Base-by-base conservation (phyloP, 1,140 invertebrate genomes). In the Zophobas atratus region DNA sequence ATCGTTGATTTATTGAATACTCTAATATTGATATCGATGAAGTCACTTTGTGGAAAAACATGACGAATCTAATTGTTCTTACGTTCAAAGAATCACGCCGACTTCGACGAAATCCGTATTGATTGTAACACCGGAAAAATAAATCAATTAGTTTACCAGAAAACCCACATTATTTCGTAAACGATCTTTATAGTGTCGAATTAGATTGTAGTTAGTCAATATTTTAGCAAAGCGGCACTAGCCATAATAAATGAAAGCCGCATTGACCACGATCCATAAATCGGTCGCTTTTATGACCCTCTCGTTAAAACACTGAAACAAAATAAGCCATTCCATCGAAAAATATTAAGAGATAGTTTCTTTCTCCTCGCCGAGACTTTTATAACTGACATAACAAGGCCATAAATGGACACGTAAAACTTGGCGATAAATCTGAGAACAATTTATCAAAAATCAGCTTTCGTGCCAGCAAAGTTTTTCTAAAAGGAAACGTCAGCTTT, bases 341-440 rank as follows among this genome's bases (percentile, higher is more conserved):
- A 33, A 2, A 35, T 57, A 57, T 34, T 35, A 46, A 46, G 43
- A 46, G 55, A 57, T 57, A 57, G 5, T 57, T 1, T 57, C 1
- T 33, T 57, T 57, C 34, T 35, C 55, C 5, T 34, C 20, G 55
- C 1, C 55, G 43, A 57, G 20, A 57, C 34, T 57, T 57, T 57
- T 33, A 57, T 34, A 56, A 56, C 53, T 56, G 53, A 5, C 53
- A 56, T 56, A 56, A 56, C 53, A 34, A 57, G 55, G 55, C 55
- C 20, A 57, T 57, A 57, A 57, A 57, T 33, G 20, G 55, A 57
- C 34, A 57, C 34, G 20, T 51, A 20, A 51, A 32, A 8, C 43
- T 34, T 35, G 6, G 55, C 55, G 55, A 46, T 46, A 46, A 46
- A 46, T 46, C 43, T 46, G 43, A 57, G 6, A 1, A 33, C 55